Evolutionary conservation across 2,113 vertebrate genomes (phyloP), one percentile per base, ranked within the genome.

Genomic region (Upupa epops): DNA sequence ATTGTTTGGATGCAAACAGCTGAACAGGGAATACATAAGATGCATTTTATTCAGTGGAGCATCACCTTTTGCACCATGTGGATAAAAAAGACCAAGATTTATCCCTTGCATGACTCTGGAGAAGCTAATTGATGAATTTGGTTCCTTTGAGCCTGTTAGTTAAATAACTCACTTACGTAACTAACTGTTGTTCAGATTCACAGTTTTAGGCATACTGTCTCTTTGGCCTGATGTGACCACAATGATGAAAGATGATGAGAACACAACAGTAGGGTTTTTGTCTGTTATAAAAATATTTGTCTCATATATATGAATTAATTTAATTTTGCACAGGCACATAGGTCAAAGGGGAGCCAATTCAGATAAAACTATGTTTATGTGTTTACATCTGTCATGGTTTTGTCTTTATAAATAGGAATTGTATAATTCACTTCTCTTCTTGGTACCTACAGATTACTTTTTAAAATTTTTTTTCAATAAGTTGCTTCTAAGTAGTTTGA

Each of bases 161-260:
- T 93, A 90, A 96, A 92, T 90, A 91, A 93, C 46, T 24, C 69
- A 52, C 87, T 92, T 92, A 92, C 20, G 65, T 85, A 90, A 92
- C 76, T 66, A 83, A 87, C 34, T 80, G 54, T 48, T 82, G 40
- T 56, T 85, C 68, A 82, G 45, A 95, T 83, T 80, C 71, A 74
- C 32, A 25, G n/a, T 68, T 88, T 73, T 77, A 95, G 64, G 73
- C 70, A 72, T 54, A 36, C n/a, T 72, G 58, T 51, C 60, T 94
- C 76, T 87, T 89, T 88, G 52, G 36, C 54, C 88, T 63, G 82
- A 69, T 84, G 85, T 90, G 83, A 31, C 61, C 46, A 34, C 42
- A 29, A 56, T 66, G 65, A 92, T 51, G 78, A 58, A 85, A 90
- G 61, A 80, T 66, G 85, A 61, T 86, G 49, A 87, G 86, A 86